Conservation (phyloP, 2,113 vertebrate species). For the Gasterosteus nipponicus region DNA sequence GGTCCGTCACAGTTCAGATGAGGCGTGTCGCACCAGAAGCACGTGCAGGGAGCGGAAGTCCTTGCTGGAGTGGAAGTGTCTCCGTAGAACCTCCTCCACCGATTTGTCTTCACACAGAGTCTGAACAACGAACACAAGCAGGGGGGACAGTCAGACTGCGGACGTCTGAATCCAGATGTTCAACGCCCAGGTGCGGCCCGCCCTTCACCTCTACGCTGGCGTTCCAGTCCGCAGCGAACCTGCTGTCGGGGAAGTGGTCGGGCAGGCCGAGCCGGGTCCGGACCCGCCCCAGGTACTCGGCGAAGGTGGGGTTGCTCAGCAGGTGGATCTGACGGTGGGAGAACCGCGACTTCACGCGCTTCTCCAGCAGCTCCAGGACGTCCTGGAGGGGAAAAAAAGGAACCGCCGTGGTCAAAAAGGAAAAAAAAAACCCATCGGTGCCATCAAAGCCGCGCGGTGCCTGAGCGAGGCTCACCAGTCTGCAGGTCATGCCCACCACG, state of each 20-base stretch:
- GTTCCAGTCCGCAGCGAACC: constrained; percentile 90
- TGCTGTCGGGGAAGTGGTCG: constrained; percentile 81
- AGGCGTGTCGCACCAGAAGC: constrained; percentile 82
- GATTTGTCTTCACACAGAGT: constrained; percentile 84
- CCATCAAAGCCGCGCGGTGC: accelerated
- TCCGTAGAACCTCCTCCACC: constrained; percentile 82
- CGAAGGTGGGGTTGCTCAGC: constrained; percentile 84
- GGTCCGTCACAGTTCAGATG: too few species aligned
- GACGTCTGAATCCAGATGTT: background rate
- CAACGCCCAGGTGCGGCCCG: too few species aligned
- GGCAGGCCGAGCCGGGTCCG: constrained; percentile 85
- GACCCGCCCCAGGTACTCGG: constrained; percentile 85
- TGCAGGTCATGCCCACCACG: constrained; percentile 93
- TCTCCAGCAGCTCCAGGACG: constrained; percentile 95
- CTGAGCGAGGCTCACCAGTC: constrained; percentile 83
- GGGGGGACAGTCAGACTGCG: background rate
- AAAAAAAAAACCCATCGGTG: background rate
- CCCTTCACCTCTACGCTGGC: constrained; percentile 81
- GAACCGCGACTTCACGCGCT: constrained; percentile 96
- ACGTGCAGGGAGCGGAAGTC: constrained; percentile 87
- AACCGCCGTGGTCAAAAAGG: background rate
- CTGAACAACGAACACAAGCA: constrained; percentile 64
- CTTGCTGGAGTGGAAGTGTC: constrained; percentile 86
- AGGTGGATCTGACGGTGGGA: constrained; percentile 96
- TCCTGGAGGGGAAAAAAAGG: constrained; percentile 79